Percentiles rank a stretch among this genome's conserved stretches.
Evolutionary conservation across 2,888 invertebrate species (phyloP).

Genomic region (Chorisops tibialis): DNA sequence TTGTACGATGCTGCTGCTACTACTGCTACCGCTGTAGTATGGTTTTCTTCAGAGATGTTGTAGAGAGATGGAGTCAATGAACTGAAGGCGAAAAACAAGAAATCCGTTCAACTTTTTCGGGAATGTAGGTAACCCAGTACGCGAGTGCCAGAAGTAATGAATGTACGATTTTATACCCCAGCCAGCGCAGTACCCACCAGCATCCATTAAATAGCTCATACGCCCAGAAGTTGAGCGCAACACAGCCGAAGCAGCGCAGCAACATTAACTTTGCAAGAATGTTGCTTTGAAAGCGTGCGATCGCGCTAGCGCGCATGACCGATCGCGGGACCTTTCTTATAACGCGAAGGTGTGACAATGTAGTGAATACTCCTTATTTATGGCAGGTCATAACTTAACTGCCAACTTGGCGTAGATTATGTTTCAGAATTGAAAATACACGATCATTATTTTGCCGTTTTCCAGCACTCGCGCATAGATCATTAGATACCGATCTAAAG

Average conservation of each 20-base stretch:
- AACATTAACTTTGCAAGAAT: conserved; percentile 12
- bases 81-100: conserved; percentile 30
- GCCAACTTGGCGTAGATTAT: neutral
- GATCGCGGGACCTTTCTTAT: neutral
- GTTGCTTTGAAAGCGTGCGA: conserved; percentile 4
- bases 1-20: conserved; percentile 13
- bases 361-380: conserved; percentile 17
- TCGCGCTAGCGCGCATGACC: no score
- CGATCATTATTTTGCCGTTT: no score
- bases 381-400: conserved; percentile 2
- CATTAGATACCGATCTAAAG: neutral
- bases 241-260: neutral
- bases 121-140: conserved; percentile 40
- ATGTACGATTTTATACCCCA: conserved; percentile 7
- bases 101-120: conserved; percentile 35
- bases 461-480: neutral
- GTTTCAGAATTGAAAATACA: no score
- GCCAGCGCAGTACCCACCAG: neutral
- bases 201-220: conserved; percentile 17
- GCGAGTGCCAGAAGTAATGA: conserved; percentile 23
- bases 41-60: conserved; percentile 8
- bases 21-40: neutral
- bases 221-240: conserved; percentile 6
- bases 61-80: conserved; percentile 26
- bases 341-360: conserved; percentile 17